These are phyloP conservation scores for Passer domesticus DNA, from an alignment of 2,113 vertebrate genomes.

Conservation along the genomic window DNA sequence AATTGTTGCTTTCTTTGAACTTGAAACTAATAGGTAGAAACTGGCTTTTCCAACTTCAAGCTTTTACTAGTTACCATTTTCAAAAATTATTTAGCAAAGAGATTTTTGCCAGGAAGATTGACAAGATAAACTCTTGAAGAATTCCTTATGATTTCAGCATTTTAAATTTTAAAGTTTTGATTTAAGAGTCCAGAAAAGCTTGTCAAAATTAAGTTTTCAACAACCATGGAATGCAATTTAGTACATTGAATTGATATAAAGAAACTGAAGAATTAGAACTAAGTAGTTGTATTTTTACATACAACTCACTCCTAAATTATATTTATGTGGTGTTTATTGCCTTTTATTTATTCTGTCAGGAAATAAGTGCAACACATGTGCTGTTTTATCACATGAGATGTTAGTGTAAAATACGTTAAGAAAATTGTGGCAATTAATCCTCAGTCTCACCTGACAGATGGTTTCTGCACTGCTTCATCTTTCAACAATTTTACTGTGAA, in stretches of 20 bases:
- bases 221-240: background rate
- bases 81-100: background rate
- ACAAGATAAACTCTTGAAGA: background rate
- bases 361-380: background rate
- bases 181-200: background rate
- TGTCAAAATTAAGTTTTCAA: background rate
- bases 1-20: background rate
- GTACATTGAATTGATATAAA: background rate
- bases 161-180: background rate
- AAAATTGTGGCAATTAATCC: conserved; percentile 4
- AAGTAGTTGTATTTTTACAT: background rate
- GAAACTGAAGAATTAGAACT: background rate
- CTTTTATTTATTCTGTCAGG: background rate
- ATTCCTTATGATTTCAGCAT: background rate
- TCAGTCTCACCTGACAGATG: background rate
- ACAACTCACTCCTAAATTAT: background rate
- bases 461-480: background rate
- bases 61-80: background rate
- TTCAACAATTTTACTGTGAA: conserved; percentile 3
- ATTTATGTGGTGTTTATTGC: background rate
- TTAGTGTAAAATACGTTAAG: background rate
- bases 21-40: background rate
- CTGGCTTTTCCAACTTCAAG: background rate
- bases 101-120: background rate
- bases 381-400: background rate